phyloP scores from a whole-genome alignment of 2,888 invertebrate genomes.

The Drosophila putrida region DNA sequence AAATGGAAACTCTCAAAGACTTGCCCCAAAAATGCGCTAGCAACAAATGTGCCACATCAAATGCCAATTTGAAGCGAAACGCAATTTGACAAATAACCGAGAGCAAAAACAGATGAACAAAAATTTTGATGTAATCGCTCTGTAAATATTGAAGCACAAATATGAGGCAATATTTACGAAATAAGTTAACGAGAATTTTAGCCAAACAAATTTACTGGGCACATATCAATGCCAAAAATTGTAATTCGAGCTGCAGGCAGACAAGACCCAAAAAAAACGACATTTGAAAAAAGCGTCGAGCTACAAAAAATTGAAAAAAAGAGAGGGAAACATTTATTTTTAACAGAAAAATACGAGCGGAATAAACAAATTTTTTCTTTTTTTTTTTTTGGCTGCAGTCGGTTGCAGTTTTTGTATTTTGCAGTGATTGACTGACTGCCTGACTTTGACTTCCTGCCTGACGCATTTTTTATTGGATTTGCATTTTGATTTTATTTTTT shows the following conservation, averaged over 20 bases:
- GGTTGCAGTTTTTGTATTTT: conserved; percentile 22
- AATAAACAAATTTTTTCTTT: conserved; percentile 26
- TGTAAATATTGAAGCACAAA: conserved; percentile 35
- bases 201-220: conserved; percentile 38
- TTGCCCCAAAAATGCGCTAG: not conserved
- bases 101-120: conserved; percentile 33
- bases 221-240: conserved; percentile 41
- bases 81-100: conserved; percentile 50
- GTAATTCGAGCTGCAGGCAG: conserved; percentile 43
- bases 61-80: conserved; percentile 59
- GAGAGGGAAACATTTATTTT: conserved; percentile 2
- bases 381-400: conserved; percentile 8
- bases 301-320: not conserved
- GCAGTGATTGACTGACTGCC: conserved; percentile 43
- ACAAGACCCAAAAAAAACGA: conserved; percentile 11
- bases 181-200: conserved; percentile 26
- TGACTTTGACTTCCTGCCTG: conserved; percentile 45
- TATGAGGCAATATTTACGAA: conserved; percentile 37
- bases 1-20: conserved; percentile 34
- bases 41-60: conserved; percentile 66
- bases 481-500: not conserved
- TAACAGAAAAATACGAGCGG: conserved; percentile 1
- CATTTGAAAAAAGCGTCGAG: conserved; percentile 23
- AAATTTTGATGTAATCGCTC: conserved; percentile 10
- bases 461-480: conserved; percentile 7